Evolutionary conservation across 2,888 invertebrate species (phyloP).

Genomic region (Synanthedon vespiformis): DNA sequence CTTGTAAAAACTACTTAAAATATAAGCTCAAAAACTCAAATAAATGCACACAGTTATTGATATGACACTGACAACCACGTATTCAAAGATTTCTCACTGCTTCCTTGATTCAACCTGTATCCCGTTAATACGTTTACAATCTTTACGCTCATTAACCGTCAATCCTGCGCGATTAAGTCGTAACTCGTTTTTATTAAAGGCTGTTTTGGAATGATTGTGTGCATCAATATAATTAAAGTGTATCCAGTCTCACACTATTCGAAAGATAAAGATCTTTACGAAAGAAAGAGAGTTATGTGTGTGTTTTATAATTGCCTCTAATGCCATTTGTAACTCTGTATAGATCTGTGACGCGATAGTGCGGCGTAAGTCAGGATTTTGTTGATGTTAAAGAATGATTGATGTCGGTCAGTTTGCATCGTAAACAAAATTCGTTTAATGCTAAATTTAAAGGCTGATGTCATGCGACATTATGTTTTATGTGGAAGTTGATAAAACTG

Average conservation of each 20-base stretch:
- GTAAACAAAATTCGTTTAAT: slow-evolving; percentile 12
- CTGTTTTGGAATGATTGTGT: slow-evolving; percentile 16
- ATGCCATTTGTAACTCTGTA: slow-evolving; percentile 33
- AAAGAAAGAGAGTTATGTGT: slow-evolving; percentile 32
- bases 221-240: slow-evolving; percentile 49
- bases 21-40: too few relatives aligned
- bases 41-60: too few relatives aligned
- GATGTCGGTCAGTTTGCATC: slow-evolving; percentile 24
- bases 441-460: slow-evolving; percentile 1
- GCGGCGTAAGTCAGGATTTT: slow-evolving; percentile 34
- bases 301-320: slow-evolving; percentile 47
- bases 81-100: too few relatives aligned
- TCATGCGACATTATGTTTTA: too few relatives aligned
- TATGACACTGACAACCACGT: too few relatives aligned
- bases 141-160: slow-evolving; percentile 64
- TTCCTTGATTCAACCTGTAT: slow-evolving; percentile 34
- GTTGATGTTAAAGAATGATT: slow-evolving; percentile 30
- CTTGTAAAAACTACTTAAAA: too few relatives aligned
- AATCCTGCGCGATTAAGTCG: slow-evolving; percentile 59
- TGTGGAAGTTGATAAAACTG: too few relatives aligned
- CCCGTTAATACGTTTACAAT: slow-evolving; percentile 46
- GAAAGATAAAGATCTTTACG: slow-evolving; percentile 47
- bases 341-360: slow-evolving; percentile 20
- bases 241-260: slow-evolving; percentile 46
- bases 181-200: slow-evolving; percentile 51